These are phyloP conservation scores for Valencia hispanica DNA, from an alignment of 2,797 vertebrate genomes.

Conservation along the genomic window DNA sequence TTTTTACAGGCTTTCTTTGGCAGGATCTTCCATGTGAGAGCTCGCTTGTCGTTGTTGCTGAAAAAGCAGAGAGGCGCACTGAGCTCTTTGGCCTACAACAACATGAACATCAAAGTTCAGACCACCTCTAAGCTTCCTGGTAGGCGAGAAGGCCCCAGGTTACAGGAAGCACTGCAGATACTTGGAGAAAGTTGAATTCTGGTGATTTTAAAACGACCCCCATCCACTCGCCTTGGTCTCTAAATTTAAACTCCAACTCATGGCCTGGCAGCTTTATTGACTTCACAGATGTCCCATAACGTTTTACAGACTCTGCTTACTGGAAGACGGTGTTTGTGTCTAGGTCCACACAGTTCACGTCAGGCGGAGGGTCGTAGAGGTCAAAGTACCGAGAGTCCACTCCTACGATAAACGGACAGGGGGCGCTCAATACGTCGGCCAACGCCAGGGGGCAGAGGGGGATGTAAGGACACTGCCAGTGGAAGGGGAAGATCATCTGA, in stretches of 20 bases:
- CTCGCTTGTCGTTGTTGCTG: constrained; percentile 93
- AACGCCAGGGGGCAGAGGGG: constrained; percentile 95
- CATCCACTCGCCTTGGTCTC: constrained; percentile 8
- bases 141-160: constrained; percentile 27
- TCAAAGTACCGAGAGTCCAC: constrained; percentile 99
- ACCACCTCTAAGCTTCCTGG: constrained; percentile 41
- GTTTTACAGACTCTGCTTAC: constrained; percentile 76
- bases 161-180: constrained; percentile 29
- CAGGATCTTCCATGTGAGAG: constrained; percentile 94
- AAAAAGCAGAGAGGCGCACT: constrained; percentile 48
- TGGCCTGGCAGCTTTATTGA: constrained; percentile 30
- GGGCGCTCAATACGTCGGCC: constrained; percentile 95
- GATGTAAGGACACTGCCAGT: constrained; percentile 97
- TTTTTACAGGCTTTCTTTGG: constrained; percentile 99
- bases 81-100: constrained; percentile 25
- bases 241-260: constrained; percentile 47
- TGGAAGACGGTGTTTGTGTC: constrained; percentile 99
- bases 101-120: constrained; percentile 19
- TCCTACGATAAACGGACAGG: constrained; percentile 97
- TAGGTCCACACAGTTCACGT: constrained; percentile 97
- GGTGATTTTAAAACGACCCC: constrained; percentile 4
- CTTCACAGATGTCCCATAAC: not conserved
- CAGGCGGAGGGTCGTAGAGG: constrained; percentile 94
- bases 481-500: constrained; percentile 99
- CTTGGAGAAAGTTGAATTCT: constrained; percentile 31